Percentiles rank a stretch among this genome's conserved stretches.
Conservation (phyloP, 2,888 invertebrate species). For the Acanthosepion pharaonis region DNA sequence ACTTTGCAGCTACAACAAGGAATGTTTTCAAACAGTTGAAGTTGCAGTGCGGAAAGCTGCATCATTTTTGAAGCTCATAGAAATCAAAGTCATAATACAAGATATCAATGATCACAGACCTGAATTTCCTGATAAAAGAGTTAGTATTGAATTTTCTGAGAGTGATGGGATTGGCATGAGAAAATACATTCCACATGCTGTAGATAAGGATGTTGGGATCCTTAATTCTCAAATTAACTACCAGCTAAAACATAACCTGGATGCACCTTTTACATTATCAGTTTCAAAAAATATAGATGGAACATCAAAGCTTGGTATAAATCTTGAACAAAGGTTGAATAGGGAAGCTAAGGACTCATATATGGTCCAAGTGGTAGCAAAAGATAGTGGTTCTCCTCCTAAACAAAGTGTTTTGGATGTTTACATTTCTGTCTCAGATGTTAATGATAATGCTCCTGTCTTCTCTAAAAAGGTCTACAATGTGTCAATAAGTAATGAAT, state of each 20-base stretch:
- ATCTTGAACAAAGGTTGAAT: not conserved
- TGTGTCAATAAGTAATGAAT: constrained; percentile 57
- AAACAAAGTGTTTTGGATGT: not conserved
- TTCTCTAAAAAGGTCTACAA: constrained; percentile 57
- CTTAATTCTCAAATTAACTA: not conserved
- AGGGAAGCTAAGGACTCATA: not conserved
- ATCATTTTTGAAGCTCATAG: not conserved
- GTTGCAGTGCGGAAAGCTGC: not conserved
- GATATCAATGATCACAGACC: not conserved
- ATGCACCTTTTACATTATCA: not conserved
- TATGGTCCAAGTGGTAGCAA: not conserved
- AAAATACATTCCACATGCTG: constrained; percentile 20
- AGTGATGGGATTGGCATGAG: not conserved
- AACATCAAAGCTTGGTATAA: constrained; percentile 1
- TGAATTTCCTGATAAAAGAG: not conserved
- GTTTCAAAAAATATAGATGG: constrained; percentile 11
- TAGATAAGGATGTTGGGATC: not conserved
- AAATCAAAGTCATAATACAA: not conserved
- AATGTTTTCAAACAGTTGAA: not conserved
- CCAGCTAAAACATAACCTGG: not conserved
- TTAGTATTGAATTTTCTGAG: not conserved
- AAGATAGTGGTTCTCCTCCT: constrained; percentile 50
- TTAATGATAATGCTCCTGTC: constrained; percentile 60
- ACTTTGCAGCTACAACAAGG: not conserved
- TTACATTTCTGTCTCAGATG: constrained; percentile 57